A percentile compares a stretch with the other conserved stretches of the same genome.
Evolutionary conservation across 2,888 invertebrate genomes (phyloP).

Genomic region (Drosophila phalerata): DNA sequence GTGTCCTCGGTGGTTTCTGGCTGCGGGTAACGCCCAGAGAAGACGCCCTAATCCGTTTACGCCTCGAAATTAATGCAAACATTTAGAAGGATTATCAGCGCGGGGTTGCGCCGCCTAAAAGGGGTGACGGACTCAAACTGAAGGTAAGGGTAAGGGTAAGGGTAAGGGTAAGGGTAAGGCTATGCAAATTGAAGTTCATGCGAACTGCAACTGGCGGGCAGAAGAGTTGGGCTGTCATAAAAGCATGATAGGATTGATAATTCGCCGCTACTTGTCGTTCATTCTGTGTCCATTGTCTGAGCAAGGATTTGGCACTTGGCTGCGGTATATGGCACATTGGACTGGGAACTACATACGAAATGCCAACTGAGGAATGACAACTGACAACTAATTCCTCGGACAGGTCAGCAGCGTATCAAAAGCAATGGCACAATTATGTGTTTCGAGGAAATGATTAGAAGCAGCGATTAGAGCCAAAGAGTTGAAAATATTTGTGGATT

Average conservation of each 20-base stretch:
- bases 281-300: conserved; percentile 66
- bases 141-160: not conserved
- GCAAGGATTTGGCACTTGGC: conserved; percentile 74
- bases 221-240: conserved; percentile 61
- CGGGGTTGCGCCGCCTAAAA: conserved; percentile 48
- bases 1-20: conserved; percentile 65
- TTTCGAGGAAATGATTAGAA: conserved; percentile 75
- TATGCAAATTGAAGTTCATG: conserved; percentile 36
- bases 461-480: conserved; percentile 68
- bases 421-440: conserved; percentile 71
- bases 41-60: conserved; percentile 78
- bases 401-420: conserved; percentile 53
- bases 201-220: conserved; percentile 29
- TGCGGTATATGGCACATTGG: conserved; percentile 50
- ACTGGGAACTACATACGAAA: conserved; percentile 13
- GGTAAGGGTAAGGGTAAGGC: conserved; percentile 1
- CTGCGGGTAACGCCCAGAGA: conserved; percentile 71
- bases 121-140: conserved; percentile 34
- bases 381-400: conserved; percentile 5
- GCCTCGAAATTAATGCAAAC: conserved; percentile 78
- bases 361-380: not conserved
- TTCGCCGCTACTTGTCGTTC: conserved; percentile 79
- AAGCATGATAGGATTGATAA: conserved; percentile 82
- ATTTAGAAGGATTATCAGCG: conserved; percentile 80
- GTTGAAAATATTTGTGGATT: conserved; percentile 79